Evolutionary conservation across 2,797 vertebrate genomes (phyloP).

Genomic region (Rhinichthys osculus): DNA sequence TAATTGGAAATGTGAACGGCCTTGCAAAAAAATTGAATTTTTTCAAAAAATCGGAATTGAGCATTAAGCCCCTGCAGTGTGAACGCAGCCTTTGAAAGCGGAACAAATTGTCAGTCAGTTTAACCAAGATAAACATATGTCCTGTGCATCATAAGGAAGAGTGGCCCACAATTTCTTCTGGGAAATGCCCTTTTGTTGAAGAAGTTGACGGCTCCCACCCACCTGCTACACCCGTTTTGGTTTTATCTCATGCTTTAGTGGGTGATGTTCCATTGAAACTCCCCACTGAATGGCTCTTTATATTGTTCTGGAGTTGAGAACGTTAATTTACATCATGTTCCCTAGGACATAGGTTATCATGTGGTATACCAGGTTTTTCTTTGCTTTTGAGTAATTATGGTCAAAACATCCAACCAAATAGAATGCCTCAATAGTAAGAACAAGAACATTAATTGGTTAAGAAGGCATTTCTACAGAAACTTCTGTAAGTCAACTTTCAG

Average conservation of each 20-base stretch:
- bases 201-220: slow-evolving; percentile 15
- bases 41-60: too few species aligned
- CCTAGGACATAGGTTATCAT: slow-evolving; percentile 35
- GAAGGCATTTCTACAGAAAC: neutral
- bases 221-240: slow-evolving; percentile 37
- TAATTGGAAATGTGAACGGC: too few species aligned
- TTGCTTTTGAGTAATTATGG: slow-evolving; percentile 67
- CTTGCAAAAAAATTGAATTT: too few species aligned
- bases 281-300: slow-evolving; percentile 33
- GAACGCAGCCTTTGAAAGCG: neutral
- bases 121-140: neutral
- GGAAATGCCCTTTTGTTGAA: slow-evolving; percentile 46
- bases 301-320: slow-evolving; percentile 28
- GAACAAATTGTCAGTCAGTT: slow-evolving; percentile 20
- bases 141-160: slow-evolving; percentile 4
- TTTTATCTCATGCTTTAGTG: slow-evolving; percentile 38
- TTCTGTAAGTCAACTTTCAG: neutral
- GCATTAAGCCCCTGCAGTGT: too few species aligned
- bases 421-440: neutral
- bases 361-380: slow-evolving; percentile 70
- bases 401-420: slow-evolving; percentile 62
- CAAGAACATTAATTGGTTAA: neutral
- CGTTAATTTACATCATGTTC: slow-evolving; percentile 39
- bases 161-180: slow-evolving; percentile 4
- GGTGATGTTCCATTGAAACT: slow-evolving; percentile 45